These are phyloP conservation scores for Phragmatobia fuliginosa DNA, from an alignment of 2,888 invertebrate species.

Conservation along the genomic window DNA sequence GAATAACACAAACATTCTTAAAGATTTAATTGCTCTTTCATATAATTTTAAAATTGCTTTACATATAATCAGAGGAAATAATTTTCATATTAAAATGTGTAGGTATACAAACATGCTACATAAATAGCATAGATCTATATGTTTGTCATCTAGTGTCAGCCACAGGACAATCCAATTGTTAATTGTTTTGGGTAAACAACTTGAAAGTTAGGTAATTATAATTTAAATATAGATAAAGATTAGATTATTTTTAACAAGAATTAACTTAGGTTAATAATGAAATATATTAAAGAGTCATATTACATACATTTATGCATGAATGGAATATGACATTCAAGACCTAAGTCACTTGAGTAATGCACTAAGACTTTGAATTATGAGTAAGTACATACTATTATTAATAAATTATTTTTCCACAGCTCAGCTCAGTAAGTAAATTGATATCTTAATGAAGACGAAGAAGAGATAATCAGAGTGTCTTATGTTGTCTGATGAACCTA, in stretches of 20 bases:
- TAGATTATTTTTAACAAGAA: too few species aligned
- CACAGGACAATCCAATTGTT: too few species aligned
- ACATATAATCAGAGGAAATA: too few species aligned
- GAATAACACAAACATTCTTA: constrained; percentile 26
- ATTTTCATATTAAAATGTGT: too few species aligned
- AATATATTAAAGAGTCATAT: constrained; percentile 8
- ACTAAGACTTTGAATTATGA: not conserved
- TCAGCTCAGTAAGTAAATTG: not conserved
- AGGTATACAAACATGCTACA: too few species aligned
- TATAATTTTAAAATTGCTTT: too few species aligned
- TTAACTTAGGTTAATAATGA: too few species aligned
- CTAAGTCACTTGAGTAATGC: not conserved
- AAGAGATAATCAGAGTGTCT: too few species aligned
- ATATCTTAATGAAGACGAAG: not conserved
- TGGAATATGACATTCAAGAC: not conserved
- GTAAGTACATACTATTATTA: not conserved
- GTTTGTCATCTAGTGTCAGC: not conserved
- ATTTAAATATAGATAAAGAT: not conserved
- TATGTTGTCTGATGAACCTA: too few species aligned
- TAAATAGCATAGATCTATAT: too few species aligned
- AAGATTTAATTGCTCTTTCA: constrained; percentile 4
- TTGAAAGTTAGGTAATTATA: not conserved
- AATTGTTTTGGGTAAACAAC: too few species aligned
- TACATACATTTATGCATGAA: not conserved
- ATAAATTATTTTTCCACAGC: not conserved